Base-by-base conservation (phyloP, 2,797 vertebrate species). In the Odontamblyopus rebecca region DNA sequence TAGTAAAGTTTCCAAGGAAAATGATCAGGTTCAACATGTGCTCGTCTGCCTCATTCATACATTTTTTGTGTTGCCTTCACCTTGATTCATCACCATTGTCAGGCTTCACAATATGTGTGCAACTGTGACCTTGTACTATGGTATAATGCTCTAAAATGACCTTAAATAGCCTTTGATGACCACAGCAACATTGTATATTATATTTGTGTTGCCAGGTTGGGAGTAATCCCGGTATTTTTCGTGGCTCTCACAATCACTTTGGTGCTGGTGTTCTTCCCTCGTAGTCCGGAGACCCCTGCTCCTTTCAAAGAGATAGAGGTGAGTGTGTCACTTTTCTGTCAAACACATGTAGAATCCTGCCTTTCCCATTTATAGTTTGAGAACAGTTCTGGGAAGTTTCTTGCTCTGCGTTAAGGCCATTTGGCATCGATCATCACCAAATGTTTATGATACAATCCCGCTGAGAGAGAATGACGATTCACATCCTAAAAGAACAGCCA, bases 251-350 rank as follows among this genome's bases (percentile, higher is more conserved):
- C 86, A 75, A 50, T 95, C 85, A 96, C 95, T 0, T 69, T 94
- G 56, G 81, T 77, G 9, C 83, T 98, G 69, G 83, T 96, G 74
- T 91, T 96, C 77, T 95, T 96, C 77, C 96, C 96, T 12, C 94
- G 95, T 50, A 92, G 91, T 61, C 79, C 91, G 8, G 94, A 96
- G 75, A 86, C 87, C 4, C 82, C 91, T 9, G 83, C 90, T 5
- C 82, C 93, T 9, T 86, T 91, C 71, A 89, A 82, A 15, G 94
- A 96, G 80, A 71, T 77, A 23, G 89, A 96, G 95, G 96, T 97
- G 85, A 92, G 86, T 27, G 3, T 53, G 23, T 19, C 35, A 63
- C 44, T 30, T 9, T 16, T 2, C 38, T 26, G 2, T 15, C 44
- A 48, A 64, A 41, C 23, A 44, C 23, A 48, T 48, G 7, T 15